These are phyloP conservation scores for Acrossocheilus fasciatus DNA, from an alignment of 2,797 vertebrate genomes.

Conservation along the genomic window DNA sequence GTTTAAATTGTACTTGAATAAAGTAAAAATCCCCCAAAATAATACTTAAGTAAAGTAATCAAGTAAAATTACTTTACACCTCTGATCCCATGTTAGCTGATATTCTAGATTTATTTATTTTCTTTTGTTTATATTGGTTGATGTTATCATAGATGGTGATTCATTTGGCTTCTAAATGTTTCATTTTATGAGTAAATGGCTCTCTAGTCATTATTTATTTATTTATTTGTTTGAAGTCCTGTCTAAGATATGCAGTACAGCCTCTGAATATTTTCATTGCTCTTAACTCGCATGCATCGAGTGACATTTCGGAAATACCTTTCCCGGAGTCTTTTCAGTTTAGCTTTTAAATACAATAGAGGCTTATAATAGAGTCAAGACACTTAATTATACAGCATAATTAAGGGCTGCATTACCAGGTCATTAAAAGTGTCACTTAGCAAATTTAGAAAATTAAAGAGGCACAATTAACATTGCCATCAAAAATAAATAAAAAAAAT, in stretches of 20 bases:
- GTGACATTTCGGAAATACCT: background rate
- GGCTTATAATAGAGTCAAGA: conserved; percentile 23
- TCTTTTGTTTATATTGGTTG: background rate
- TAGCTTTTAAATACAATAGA: conserved; percentile 18
- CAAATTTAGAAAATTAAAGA: conserved; percentile 30
- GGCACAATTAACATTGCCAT: conserved; percentile 21
- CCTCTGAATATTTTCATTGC: conserved; percentile 5
- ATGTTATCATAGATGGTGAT: background rate
- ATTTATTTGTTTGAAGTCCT: background rate
- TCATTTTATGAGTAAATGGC: background rate
- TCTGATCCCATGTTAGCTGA: no score
- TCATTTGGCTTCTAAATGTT: background rate
- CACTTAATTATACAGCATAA: conserved; percentile 23
- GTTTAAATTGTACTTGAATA: no score
- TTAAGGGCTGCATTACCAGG: conserved; percentile 31
- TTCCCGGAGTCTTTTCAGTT: background rate
- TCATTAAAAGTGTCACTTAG: conserved; percentile 21
- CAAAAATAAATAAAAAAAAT: background rate
- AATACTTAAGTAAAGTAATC: no score
- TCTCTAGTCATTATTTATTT: background rate
- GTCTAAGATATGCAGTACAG: background rate
- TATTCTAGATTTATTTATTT: no score
- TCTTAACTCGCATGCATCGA: conserved; percentile 10
- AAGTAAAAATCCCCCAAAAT: no score
- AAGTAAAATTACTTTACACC: no score